A percentile compares a stretch with the other conserved stretches of the same genome.
These are phyloP conservation scores for Drosophila ironensis DNA, from an alignment of 1,140 invertebrate genomes.

Conservation along the genomic window DNA sequence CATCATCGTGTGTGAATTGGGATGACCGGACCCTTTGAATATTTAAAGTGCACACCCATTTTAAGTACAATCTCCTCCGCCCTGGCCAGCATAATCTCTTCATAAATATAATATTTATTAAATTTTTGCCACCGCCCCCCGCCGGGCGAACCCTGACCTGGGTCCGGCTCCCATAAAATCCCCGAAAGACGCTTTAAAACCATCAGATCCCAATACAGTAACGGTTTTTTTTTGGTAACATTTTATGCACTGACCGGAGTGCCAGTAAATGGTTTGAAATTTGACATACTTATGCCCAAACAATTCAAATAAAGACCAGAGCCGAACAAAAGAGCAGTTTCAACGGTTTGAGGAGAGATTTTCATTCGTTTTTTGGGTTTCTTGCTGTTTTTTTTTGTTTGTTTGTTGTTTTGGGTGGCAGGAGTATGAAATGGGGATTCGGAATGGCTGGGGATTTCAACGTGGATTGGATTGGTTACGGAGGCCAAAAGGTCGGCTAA, in stretches of 20 bases:
- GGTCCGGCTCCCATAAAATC: conserved; percentile 15
- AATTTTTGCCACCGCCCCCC: conserved; percentile 11
- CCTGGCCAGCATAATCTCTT: conserved; percentile 28
- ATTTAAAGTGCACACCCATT: conserved; percentile 43
- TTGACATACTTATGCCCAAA: conserved; percentile 49
- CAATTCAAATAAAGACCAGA: conserved; percentile 42
- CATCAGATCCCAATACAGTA: conserved; percentile 26
- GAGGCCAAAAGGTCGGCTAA: conserved; percentile 60
- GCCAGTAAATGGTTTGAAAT: conserved; percentile 47
- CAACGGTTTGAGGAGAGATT: conserved; percentile 16
- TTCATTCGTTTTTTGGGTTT: conserved; percentile 14
- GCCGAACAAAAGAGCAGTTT: conserved; percentile 39
- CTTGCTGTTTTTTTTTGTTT: too few relatives aligned
- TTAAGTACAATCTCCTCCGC: conserved; percentile 20
- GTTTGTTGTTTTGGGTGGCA: conserved; percentile 30
- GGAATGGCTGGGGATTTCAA: too few relatives aligned
- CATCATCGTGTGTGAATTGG: conserved; percentile 10
- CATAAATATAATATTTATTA: conserved; percentile 48
- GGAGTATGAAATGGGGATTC: background rate
- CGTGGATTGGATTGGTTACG: conserved; percentile 15
- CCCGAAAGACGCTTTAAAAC: conserved; percentile 39
- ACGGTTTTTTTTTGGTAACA: background rate
- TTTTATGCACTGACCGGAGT: conserved; percentile 41
- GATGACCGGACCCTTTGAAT: conserved; percentile 26
- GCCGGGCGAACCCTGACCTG: conserved; percentile 13